Conservation (phyloP, 2,888 invertebrate species). For the Lasioglossum figueresi region DNA sequence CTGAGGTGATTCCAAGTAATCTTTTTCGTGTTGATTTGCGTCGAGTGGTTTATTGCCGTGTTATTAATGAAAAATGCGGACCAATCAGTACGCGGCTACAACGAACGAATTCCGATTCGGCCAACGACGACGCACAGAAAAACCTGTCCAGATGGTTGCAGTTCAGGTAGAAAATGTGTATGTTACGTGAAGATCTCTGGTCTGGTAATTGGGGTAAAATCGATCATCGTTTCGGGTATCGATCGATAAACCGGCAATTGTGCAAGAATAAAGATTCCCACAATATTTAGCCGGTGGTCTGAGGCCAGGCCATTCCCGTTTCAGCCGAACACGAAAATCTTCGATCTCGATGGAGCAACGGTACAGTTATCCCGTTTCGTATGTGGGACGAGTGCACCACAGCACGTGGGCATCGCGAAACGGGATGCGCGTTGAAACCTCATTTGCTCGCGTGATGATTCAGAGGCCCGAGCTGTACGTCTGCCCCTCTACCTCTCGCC, state of each 20-base stretch:
- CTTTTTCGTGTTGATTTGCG: not conserved
- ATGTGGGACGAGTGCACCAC: constrained; percentile 62
- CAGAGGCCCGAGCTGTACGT: constrained; percentile 29
- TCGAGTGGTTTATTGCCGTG: not conserved
- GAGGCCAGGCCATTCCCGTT: not conserved
- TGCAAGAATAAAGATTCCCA: not conserved
- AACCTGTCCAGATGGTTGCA: not conserved
- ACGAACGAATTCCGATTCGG: no score
- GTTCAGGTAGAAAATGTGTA: no score
- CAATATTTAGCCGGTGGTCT: not conserved
- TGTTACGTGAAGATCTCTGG: no score
- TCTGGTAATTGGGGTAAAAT: no score
- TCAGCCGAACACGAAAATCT: constrained; percentile 42
- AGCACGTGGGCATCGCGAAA: constrained; percentile 59
- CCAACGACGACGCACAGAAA: not conserved
- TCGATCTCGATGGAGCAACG: constrained; percentile 48
- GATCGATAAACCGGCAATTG: no score
- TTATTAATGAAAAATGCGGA: not conserved
- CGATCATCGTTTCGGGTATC: no score
- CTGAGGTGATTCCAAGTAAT: not conserved
- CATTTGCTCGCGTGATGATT: constrained; percentile 65
- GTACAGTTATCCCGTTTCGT: constrained; percentile 57
- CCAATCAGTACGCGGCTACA: not conserved
- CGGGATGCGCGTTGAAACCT: constrained; percentile 62
- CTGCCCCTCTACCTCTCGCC: constrained; percentile 37